These are phyloP conservation scores for Rhinoraja longicauda DNA, from an alignment of 2,797 vertebrate genomes.

Conservation along the genomic window DNA sequence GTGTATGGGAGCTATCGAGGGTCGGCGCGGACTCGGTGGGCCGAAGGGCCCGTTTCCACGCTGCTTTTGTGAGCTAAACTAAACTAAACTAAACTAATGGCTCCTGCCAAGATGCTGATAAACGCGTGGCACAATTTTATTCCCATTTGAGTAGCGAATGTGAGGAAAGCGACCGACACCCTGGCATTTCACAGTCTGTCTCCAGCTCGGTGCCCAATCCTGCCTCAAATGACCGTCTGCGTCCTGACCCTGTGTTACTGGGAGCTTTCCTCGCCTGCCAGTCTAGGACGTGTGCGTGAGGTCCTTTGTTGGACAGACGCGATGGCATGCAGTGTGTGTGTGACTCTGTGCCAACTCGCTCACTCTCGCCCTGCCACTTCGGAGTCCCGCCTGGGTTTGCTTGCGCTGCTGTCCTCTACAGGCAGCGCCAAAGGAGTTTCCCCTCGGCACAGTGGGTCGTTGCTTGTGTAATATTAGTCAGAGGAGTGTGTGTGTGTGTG, in stretches of 20 bases:
- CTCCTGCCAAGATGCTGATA: background rate
- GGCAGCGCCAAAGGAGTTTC: background rate
- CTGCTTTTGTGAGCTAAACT: too few relatives aligned
- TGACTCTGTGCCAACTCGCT: background rate
- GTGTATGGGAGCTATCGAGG: too few relatives aligned
- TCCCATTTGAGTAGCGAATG: background rate
- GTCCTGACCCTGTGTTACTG: background rate
- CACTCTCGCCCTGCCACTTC: background rate
- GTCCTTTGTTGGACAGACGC: background rate
- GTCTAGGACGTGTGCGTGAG: background rate
- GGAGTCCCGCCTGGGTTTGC: background rate
- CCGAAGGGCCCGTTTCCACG: too few relatives aligned
- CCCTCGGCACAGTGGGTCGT: slow-evolving; percentile 1
- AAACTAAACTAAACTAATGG: too few relatives aligned
- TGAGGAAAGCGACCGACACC: background rate
- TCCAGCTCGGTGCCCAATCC: background rate
- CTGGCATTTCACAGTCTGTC: background rate
- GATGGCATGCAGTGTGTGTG: background rate
- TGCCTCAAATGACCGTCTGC: background rate
- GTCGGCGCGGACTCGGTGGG: too few relatives aligned
- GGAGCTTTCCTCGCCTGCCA: background rate
- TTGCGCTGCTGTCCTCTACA: background rate
- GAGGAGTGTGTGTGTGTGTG: slow-evolving; percentile 48
- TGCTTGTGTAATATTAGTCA: slow-evolving; percentile 36
- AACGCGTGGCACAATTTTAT: background rate